phyloP scores from a whole-genome alignment of 2,113 vertebrate genomes.

The Siphamia tubifer region DNA sequence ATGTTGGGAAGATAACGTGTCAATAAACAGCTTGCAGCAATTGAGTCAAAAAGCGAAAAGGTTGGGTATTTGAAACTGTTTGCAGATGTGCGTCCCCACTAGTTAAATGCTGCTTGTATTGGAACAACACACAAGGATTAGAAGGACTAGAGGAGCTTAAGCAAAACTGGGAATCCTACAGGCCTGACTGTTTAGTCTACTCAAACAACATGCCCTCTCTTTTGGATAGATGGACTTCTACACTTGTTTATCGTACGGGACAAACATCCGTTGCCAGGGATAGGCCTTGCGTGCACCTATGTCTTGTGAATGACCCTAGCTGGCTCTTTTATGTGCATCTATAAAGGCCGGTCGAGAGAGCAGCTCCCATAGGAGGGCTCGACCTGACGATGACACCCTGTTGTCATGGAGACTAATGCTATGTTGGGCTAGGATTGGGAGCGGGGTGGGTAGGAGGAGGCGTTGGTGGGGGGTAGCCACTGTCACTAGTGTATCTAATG shows the following conservation, averaged over 20 bases:
- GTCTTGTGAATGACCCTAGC: slow-evolving; percentile 72
- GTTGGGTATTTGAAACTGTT: slow-evolving; percentile 70
- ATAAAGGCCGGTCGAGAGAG: slow-evolving; percentile 71
- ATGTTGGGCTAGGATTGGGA: slow-evolving; percentile 58
- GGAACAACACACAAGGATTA: slow-evolving; percentile 80
- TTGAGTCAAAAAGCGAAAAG: slow-evolving; percentile 36
- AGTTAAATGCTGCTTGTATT: slow-evolving; percentile 66
- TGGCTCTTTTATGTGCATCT: slow-evolving; percentile 68
- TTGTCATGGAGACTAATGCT: slow-evolving; percentile 80
- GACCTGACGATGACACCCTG: slow-evolving; percentile 81
- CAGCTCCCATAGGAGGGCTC: slow-evolving; percentile 72
- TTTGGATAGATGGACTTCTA: slow-evolving; percentile 53
- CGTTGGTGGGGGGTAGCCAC: slow-evolving; percentile 33
- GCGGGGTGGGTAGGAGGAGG: slow-evolving; percentile 23
- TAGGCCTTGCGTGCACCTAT: slow-evolving; percentile 54
- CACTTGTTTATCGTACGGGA: slow-evolving; percentile 70
- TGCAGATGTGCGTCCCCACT: slow-evolving; percentile 90
- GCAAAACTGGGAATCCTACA: slow-evolving; percentile 60
- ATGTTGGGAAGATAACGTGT: slow-evolving; percentile 15
- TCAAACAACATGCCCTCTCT: slow-evolving; percentile 62
- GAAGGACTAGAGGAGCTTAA: slow-evolving; percentile 66
- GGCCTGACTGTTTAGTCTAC: slow-evolving; percentile 68
- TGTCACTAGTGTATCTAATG: slow-evolving; percentile 68
- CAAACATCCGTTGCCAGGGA: slow-evolving; percentile 78
- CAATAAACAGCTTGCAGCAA: slow-evolving; percentile 46